Conservation (phyloP, 92 coral and sea anemone species). For the Porites divaricata region DNA sequence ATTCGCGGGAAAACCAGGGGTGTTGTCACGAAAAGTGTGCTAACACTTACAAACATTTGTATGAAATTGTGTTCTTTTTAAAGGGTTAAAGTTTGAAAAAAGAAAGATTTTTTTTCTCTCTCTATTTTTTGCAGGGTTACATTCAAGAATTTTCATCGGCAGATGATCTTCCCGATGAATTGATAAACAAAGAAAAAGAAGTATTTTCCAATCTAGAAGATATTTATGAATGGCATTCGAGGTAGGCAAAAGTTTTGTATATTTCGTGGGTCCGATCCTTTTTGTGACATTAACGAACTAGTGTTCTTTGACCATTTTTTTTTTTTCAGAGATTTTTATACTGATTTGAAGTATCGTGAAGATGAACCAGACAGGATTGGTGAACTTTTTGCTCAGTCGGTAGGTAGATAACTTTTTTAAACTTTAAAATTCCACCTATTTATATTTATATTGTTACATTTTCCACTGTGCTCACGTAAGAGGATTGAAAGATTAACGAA, state of each 20-base stretch:
- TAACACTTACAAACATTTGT: no score
- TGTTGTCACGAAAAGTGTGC: no score
- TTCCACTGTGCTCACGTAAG: no score
- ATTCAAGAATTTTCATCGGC: constrained; percentile 60
- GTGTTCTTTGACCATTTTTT: not conserved
- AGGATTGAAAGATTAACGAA: no score
- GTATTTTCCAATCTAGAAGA: constrained; percentile 79
- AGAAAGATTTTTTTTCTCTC: not conserved
- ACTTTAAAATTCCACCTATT: no score
- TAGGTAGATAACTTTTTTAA: not conserved
- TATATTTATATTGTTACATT: no score
- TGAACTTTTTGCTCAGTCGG: constrained; percentile 58
- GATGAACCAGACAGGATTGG: constrained; percentile 79
- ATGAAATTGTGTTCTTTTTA: no score
- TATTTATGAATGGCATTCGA: constrained; percentile 84
- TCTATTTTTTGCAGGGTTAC: constrained; percentile 64
- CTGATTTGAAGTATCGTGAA: constrained; percentile 70
- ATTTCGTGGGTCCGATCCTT: not conserved
- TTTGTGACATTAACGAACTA: not conserved
- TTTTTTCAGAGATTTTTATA: constrained; percentile 60
- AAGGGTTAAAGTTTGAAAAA: not conserved
- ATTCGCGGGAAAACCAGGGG: no score
- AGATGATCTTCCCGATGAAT: constrained; percentile 66
- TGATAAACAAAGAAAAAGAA: constrained; percentile 71
- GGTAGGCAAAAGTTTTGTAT: constrained; percentile 45